Evolutionary conservation across 2,797 vertebrate species (phyloP).

Genomic region (Xiphophorus birchmanni): DNA sequence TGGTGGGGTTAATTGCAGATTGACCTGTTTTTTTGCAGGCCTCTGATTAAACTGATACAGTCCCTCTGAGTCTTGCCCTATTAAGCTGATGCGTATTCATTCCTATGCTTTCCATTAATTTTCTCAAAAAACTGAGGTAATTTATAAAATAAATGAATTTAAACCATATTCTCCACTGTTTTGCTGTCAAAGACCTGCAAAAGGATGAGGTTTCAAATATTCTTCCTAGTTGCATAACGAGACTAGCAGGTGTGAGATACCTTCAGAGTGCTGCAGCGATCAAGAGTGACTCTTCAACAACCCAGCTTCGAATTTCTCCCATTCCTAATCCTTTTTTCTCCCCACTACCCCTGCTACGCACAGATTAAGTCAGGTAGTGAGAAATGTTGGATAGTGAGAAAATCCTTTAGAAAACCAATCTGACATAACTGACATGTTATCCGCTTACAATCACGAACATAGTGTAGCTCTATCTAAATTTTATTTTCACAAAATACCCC

Average conservation of each 20-base stretch:
- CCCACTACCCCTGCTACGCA: conserved; percentile 33
- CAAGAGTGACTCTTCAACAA: conserved; percentile 47
- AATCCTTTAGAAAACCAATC: conserved; percentile 61
- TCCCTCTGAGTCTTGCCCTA: conserved; percentile 41
- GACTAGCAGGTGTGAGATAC: conserved; percentile 23
- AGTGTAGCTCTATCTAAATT: conserved; percentile 49
- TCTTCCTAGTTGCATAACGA: conserved; percentile 15
- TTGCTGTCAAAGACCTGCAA: neutral
- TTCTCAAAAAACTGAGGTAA: neutral
- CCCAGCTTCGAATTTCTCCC: conserved; percentile 49
- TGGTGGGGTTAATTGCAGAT: conserved; percentile 68
- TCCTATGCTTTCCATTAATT: conserved; percentile 31
- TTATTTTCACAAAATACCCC: conserved; percentile 57
- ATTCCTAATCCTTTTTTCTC: conserved; percentile 58
- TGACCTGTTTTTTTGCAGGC: conserved; percentile 65
- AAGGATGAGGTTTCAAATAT: conserved; percentile 21
- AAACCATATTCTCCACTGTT: neutral
- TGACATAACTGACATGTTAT: conserved; percentile 65
- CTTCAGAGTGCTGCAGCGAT: conserved; percentile 50
- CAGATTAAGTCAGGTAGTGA: conserved; percentile 57
- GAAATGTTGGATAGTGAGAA: conserved; percentile 52
- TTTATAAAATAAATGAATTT: neutral
- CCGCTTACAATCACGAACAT: conserved; percentile 59
- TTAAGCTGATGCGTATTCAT: conserved; percentile 38
- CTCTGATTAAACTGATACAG: conserved; percentile 61